A percentile compares a stretch with the other conserved stretches of the same genome.
These are phyloP conservation scores for Bombus waltoni DNA, from an alignment of 1,140 invertebrate species.

Conservation along the genomic window DNA sequence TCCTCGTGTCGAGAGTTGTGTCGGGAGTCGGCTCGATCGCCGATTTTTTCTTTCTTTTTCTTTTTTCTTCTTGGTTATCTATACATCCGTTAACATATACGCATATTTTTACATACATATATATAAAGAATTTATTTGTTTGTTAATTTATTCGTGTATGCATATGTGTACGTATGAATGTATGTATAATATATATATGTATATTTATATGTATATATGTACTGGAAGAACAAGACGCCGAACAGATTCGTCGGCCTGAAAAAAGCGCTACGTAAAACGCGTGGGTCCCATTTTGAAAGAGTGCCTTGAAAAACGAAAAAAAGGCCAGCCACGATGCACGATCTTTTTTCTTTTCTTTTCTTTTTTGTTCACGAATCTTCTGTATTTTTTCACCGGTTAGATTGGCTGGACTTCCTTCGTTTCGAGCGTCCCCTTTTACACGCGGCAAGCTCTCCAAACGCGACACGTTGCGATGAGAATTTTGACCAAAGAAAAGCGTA, in stretches of 20 bases:
- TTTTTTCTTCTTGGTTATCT: conserved; percentile 32
- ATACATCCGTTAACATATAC: conserved; percentile 54
- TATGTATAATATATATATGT: conserved; percentile 61
- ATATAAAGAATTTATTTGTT: conserved; percentile 47
- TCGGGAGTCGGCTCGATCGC: conserved; percentile 19
- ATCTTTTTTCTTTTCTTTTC: no score
- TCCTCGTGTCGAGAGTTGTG: neutral
- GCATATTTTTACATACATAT: conserved; percentile 49
- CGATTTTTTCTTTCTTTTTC: conserved; percentile 8
- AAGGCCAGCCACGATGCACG: conserved; percentile 28
- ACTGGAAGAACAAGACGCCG: conserved; percentile 74
- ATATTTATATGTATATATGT: conserved; percentile 60
- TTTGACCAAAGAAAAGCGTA: neutral
- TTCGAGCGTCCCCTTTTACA: neutral
- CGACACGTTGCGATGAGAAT: neutral
- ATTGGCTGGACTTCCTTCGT: conserved; percentile 3
- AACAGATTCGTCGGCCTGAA: conserved; percentile 56
- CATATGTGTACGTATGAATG: conserved; percentile 45
- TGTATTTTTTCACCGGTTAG: neutral
- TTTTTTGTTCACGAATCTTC: neutral
- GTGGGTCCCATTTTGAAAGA: conserved; percentile 72
- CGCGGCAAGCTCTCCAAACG: neutral
- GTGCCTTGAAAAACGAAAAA: conserved; percentile 62
- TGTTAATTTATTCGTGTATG: conserved; percentile 47
- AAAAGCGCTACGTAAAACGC: conserved; percentile 71